Evolutionary conservation across 2,113 vertebrate genomes (phyloP).

Genomic region (Tursiops truncatus): DNA sequence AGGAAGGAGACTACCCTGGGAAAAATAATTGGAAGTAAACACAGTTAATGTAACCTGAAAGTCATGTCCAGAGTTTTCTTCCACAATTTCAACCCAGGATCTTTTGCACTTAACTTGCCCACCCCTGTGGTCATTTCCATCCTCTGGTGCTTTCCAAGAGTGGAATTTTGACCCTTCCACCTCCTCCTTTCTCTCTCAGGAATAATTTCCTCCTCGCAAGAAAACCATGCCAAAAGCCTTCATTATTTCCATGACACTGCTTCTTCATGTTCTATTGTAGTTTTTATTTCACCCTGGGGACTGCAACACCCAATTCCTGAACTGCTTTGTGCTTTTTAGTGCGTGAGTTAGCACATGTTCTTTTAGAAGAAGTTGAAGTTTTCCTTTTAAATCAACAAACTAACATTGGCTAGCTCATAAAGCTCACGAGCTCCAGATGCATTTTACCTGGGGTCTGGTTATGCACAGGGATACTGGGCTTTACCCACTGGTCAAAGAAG

Average conservation of each 20-base stretch:
- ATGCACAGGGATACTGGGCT: not conserved
- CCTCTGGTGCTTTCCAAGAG: not conserved
- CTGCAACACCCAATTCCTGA: slow-evolving; percentile 80
- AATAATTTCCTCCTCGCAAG: slow-evolving; percentile 50
- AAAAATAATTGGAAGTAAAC: not conserved
- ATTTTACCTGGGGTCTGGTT: not conserved
- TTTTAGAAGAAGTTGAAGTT: not conserved
- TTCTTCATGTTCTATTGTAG: slow-evolving; percentile 66
- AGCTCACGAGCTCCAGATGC: not conserved
- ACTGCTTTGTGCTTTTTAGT: slow-evolving; percentile 75
- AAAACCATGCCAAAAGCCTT: slow-evolving; percentile 59
- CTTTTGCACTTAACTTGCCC: not conserved
- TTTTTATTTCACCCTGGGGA: slow-evolving; percentile 80
- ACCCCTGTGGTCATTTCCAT: not conserved
- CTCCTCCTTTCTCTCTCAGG: not conserved
- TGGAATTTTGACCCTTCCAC: not conserved
- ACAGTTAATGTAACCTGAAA: not conserved
- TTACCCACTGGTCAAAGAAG: not conserved
- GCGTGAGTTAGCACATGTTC: not conserved
- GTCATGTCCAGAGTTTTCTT: not conserved
- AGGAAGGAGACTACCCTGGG: not conserved
- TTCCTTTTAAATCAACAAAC: not conserved
- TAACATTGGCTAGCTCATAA: not conserved
- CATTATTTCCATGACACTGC: slow-evolving; percentile 64
- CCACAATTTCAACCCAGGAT: not conserved